These are phyloP conservation scores for Nemurella pictetii DNA, from an alignment of 2,888 invertebrate species.

Conservation along the genomic window DNA sequence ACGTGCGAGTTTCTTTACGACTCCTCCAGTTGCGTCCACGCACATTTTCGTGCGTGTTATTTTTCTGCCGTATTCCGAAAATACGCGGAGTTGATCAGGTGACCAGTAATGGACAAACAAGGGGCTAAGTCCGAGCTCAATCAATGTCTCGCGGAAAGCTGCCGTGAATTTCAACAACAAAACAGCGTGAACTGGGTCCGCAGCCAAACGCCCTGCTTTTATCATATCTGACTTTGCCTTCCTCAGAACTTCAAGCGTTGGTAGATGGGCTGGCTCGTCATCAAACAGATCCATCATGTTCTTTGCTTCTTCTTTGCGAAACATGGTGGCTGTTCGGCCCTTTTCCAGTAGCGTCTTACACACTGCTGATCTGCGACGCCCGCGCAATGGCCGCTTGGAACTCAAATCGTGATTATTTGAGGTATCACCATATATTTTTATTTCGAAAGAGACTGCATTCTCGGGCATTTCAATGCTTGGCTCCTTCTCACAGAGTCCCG, in stretches of 20 bases:
- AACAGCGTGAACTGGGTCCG: constrained; percentile 34
- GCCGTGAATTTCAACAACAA: constrained; percentile 27
- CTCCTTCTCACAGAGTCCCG: not conserved
- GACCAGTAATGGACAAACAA: constrained; percentile 39
- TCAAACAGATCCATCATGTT: constrained; percentile 37
- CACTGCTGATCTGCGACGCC: not conserved
- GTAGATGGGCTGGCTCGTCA: constrained; percentile 33
- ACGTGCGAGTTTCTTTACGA: constrained; percentile 27
- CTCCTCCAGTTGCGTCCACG: constrained; percentile 38
- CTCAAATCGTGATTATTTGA: not conserved
- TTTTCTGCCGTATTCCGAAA: constrained; percentile 29
- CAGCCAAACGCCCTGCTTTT: constrained; percentile 15
- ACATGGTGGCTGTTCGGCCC: constrained; percentile 26
- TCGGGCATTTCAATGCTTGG: not conserved
- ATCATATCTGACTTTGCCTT: constrained; percentile 27
- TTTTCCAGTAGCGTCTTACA: not conserved
- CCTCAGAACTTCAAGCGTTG: constrained; percentile 31
- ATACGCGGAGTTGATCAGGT: constrained; percentile 34
- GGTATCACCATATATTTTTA: not conserved
- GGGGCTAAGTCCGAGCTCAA: constrained; percentile 32
- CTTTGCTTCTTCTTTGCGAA: constrained; percentile 31
- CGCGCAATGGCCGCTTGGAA: not conserved
- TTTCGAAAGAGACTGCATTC: not conserved
- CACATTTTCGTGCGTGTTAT: not conserved
- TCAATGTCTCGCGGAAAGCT: constrained; percentile 31